phyloP scores from a whole-genome alignment of 2,797 vertebrate genomes.

The Spinus pinus region DNA sequence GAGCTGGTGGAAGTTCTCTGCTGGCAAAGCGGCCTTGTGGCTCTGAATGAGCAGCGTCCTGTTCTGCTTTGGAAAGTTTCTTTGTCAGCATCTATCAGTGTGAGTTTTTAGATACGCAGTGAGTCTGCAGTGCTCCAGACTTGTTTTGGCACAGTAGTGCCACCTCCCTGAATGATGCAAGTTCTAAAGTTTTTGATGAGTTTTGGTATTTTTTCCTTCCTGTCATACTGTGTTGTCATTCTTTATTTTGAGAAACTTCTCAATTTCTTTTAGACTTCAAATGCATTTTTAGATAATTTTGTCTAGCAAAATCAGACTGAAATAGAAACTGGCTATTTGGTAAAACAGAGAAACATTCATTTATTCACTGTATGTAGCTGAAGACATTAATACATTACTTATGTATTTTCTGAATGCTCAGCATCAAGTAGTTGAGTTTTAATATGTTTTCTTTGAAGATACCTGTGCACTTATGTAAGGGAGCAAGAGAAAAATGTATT shows the following conservation, averaged over 20 bases:
- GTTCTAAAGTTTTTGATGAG: neutral
- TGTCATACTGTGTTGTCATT: neutral
- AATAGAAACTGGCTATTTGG: neutral
- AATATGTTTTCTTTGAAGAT: neutral
- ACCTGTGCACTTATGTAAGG: neutral
- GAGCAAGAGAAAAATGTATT: neutral
- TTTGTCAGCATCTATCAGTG: neutral
- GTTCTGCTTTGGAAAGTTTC: conserved; percentile 1
- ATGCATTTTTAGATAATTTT: neutral
- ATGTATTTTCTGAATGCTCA: neutral
- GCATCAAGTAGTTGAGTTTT: neutral
- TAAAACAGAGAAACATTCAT: neutral
- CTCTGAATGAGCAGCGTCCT: neutral
- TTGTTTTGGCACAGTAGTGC: neutral
- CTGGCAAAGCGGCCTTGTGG: neutral
- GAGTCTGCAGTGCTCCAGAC: neutral
- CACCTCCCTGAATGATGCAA: neutral
- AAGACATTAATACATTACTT: neutral
- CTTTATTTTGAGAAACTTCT: neutral
- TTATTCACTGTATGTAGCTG: neutral
- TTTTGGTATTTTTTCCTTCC: neutral
- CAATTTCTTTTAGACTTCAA: neutral
- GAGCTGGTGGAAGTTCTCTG: neutral
- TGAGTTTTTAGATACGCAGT: neutral
- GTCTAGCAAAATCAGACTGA: neutral